Conservation (phyloP, 2,888 invertebrate species). For the Ctenicera cuprea region DNA sequence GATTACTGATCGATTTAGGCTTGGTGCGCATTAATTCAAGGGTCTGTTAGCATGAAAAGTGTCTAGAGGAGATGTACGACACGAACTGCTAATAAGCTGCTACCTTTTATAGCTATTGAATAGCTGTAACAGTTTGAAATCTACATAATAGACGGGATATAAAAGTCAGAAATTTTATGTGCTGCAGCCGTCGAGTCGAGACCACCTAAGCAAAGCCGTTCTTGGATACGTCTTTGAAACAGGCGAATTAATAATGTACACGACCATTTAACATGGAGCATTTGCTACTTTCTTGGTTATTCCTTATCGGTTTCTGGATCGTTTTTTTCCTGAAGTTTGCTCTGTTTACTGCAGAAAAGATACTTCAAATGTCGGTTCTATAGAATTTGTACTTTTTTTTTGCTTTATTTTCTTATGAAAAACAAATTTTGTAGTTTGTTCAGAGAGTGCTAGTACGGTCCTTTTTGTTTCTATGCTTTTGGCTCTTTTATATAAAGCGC, state of each 20-base stretch:
- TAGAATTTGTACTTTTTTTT: too few species aligned
- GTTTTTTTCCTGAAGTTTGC: too few species aligned
- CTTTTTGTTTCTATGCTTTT: too few species aligned
- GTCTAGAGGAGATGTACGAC: slow-evolving; percentile 45
- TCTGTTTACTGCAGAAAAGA: too few species aligned
- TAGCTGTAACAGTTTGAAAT: slow-evolving; percentile 56
- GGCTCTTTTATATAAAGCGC: too few species aligned
- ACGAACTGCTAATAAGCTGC: slow-evolving; percentile 51
- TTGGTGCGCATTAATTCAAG: slow-evolving; percentile 11
- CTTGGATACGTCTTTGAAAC: slow-evolving; percentile 30
- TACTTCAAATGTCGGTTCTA: too few species aligned
- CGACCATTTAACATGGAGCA: slow-evolving; percentile 21
- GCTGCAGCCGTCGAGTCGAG: slow-evolving; percentile 55
- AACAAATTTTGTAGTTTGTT: too few species aligned
- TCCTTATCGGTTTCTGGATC: too few species aligned
- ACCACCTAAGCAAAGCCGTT: slow-evolving; percentile 54
- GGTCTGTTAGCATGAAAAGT: slow-evolving; percentile 38
- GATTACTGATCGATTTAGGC: slow-evolving; percentile 16
- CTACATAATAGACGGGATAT: slow-evolving; percentile 57
- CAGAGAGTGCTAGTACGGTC: too few species aligned
- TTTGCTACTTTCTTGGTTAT: neutral
- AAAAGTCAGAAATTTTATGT: slow-evolving; percentile 57
- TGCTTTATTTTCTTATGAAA: too few species aligned
- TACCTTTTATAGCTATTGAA: slow-evolving; percentile 59
- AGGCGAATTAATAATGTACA: slow-evolving; percentile 47